phyloP scores from a whole-genome alignment of 2,797 vertebrate genomes.

The Valencia hispanica region DNA sequence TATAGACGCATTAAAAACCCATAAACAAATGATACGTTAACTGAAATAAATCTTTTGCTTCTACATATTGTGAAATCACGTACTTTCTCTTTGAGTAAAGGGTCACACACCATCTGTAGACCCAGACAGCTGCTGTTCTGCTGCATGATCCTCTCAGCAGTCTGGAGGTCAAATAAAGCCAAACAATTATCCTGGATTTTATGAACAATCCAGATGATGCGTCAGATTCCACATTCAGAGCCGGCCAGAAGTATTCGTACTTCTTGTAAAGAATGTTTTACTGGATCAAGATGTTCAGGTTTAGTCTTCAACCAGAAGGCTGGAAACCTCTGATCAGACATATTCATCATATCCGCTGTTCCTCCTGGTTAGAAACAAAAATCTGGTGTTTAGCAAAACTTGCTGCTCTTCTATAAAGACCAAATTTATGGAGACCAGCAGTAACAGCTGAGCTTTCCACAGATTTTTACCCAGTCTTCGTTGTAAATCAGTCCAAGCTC shows the following conservation, averaged over 20 bases:
- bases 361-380: too few relatives aligned
- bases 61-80: slow-evolving; percentile 59
- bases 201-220: neutral
- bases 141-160: slow-evolving; percentile 84
- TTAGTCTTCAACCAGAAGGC: too few relatives aligned
- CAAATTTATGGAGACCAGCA: too few relatives aligned
- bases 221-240: neutral
- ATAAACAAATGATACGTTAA: neutral
- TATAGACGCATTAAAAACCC: neutral
- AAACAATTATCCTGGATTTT: neutral
- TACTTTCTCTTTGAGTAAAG: slow-evolving; percentile 89
- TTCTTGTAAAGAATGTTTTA: neutral
- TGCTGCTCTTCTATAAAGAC: too few relatives aligned
- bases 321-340: too few relatives aligned
- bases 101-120: slow-evolving; percentile 80
- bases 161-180: slow-evolving; percentile 77
- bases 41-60: too few relatives aligned
- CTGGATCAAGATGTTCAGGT: neutral
- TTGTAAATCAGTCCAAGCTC: too few relatives aligned
- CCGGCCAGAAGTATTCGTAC: neutral
- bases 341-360: too few relatives aligned
- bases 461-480: too few relatives aligned
- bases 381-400: too few relatives aligned
- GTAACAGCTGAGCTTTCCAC: too few relatives aligned
- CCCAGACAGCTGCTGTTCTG: slow-evolving; percentile 82